Percentiles rank a stretch among this genome's conserved stretches.
phyloP scores from a whole-genome alignment of 2,888 invertebrate genomes.

The Tiliacea citrago region DNA sequence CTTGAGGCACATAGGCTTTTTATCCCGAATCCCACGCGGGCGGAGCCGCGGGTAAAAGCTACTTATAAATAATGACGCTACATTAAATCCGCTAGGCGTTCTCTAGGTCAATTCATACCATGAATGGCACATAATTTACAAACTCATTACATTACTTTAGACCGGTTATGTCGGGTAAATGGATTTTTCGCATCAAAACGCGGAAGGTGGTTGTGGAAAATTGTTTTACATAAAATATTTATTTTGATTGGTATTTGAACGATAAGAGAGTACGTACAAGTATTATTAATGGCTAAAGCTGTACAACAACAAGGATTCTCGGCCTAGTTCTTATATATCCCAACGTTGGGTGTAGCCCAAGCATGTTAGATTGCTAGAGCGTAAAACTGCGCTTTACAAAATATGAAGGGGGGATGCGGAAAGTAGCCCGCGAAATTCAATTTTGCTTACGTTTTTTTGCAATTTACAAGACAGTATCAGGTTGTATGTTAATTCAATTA shows the following conservation, averaged over 20 bases:
- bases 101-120: slow-evolving; percentile 54
- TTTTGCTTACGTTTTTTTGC: too few species aligned
- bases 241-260: slow-evolving; percentile 42
- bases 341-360: not conserved
- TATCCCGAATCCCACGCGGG: slow-evolving; percentile 59
- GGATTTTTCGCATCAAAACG: slow-evolving; percentile 45
- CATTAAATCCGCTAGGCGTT: slow-evolving; percentile 55
- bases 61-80: slow-evolving; percentile 59
- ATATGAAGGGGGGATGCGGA: too few species aligned
- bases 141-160: slow-evolving; percentile 54
- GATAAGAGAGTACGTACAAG: slow-evolving; percentile 1
- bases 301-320: not conserved
- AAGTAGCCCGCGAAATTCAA: too few species aligned
- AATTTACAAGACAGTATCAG: too few species aligned
- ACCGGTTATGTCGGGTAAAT: slow-evolving; percentile 43
- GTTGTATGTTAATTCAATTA: too few species aligned
- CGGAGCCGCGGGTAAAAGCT: slow-evolving; percentile 18
- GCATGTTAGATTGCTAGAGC: not conserved
- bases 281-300: slow-evolving; percentile 11
- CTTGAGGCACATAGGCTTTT: slow-evolving; percentile 36
- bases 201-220: slow-evolving; percentile 37
- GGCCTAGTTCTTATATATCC: not conserved
- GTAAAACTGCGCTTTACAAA: not conserved
- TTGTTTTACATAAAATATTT: slow-evolving; percentile 44
- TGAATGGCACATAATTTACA: slow-evolving; percentile 58